Base-by-base conservation (phyloP, 2,113 vertebrate species). In the Machaerirhynchus nigripectus region DNA sequence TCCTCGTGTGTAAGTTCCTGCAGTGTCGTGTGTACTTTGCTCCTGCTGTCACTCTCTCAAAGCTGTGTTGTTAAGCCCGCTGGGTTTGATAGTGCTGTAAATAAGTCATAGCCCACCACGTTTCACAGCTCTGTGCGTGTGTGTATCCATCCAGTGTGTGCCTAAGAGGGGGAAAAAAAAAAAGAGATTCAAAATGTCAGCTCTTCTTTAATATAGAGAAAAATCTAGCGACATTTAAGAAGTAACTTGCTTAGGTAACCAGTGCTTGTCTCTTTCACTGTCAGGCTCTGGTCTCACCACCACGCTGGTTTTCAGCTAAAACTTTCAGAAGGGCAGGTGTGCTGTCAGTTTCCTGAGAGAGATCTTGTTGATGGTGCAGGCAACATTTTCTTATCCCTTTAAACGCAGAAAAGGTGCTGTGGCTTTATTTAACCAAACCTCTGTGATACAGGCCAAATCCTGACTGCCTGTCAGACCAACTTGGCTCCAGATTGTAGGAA, bases 401-500 rank as follows among this genome's bases (percentile, higher is more conserved):
- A 27, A 70, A 11, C 27, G 56, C n/a, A 40, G 57, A 28, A 33
- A 46, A 44, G 30, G 40, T 50, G 3, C 26, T 0, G 2, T 68
- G 68, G 31, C 47, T 88, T 95, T 47, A 7, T 69, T 83, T 74
- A 63, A 15, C 52, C 4, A 6, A 21, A 65, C 22, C 39, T 55
- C 6, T 40, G 2, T 59, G 35, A 22, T 23, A 15, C 0, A 55
- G 47, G 59, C 60, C 47, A 19, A 67, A 44, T 81, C 28, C 64
- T 8, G 12, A 22, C 14, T 63, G 71, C 28, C 20, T 3, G 1
- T 84, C 42, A 28, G 17, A 33, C 11, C 2, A 6, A 0, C 44
- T 42, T 5, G 14, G 28, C 37, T 64, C 15, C 31, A 15, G 12
- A 5, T 16, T 23, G 39, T 17, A 3, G 0, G 16, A 33, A 47